These are phyloP conservation scores for Plusia festucae DNA, from an alignment of 2,888 invertebrate species.

Conservation along the genomic window DNA sequence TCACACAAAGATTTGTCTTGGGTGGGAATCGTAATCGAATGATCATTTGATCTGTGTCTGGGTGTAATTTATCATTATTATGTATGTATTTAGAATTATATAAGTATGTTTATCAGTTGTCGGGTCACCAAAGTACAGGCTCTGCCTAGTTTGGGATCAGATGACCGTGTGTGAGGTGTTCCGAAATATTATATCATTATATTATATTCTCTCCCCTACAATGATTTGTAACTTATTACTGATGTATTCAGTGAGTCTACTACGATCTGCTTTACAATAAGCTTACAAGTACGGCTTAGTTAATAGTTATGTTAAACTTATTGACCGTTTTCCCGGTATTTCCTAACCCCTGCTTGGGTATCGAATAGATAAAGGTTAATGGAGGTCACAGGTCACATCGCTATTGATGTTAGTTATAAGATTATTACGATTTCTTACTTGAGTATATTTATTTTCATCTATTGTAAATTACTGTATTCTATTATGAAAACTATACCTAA, in stretches of 20 bases:
- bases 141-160: no score
- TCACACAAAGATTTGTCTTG: no score
- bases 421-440: constrained; percentile 42
- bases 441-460: constrained; percentile 10
- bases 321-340: constrained; percentile 41
- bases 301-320: constrained; percentile 45
- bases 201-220: neutral
- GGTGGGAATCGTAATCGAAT: no score
- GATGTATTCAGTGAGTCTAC: neutral
- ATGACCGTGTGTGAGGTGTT: no score
- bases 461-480: neutral
- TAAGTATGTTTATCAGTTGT: no score
- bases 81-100: no score
- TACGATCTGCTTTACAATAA: neutral
- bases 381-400: constrained; percentile 35
- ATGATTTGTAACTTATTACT: neutral
- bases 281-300: constrained; percentile 37
- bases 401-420: constrained; percentile 9
- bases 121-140: no score
- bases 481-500: neutral
- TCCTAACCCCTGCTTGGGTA: constrained; percentile 30
- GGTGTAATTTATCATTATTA: no score
- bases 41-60: no score
- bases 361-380: constrained; percentile 46
- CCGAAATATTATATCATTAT: no score